Evolutionary conservation across 2,113 vertebrate genomes (phyloP).

Genomic region (Phalacrocorax brasilianus): DNA sequence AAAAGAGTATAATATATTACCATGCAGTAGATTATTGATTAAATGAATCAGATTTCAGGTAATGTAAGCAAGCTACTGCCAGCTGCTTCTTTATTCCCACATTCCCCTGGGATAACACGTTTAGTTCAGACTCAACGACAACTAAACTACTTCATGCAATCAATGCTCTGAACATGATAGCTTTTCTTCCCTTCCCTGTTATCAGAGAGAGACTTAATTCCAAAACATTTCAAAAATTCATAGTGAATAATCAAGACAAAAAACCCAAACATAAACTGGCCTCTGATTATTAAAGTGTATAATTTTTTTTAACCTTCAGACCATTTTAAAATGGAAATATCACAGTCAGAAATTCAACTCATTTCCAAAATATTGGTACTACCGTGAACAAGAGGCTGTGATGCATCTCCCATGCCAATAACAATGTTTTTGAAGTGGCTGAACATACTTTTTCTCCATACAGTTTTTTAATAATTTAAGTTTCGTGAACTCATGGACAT

Average conservation of each 20-base stretch:
- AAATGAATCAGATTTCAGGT: neutral
- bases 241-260: neutral
- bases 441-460: neutral
- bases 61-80: neutral
- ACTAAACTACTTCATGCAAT: neutral
- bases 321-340: neutral
- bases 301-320: neutral
- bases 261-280: neutral
- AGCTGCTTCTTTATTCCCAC: neutral
- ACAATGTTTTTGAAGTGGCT: neutral
- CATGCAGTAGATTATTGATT: neutral
- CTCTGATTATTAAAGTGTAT: neutral
- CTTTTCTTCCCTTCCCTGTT: neutral
- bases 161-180: neutral
- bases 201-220: neutral
- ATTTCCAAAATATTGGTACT: neutral
- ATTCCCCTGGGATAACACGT: neutral
- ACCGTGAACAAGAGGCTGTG: neutral
- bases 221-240: neutral
- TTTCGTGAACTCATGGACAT: neutral
- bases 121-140: neutral
- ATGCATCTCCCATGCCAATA: neutral
- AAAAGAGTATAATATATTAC: neutral
- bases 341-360: neutral
- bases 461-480: neutral